Conservation (phyloP, 2,113 vertebrate genomes). For the Platysternon megacephalum region DNA sequence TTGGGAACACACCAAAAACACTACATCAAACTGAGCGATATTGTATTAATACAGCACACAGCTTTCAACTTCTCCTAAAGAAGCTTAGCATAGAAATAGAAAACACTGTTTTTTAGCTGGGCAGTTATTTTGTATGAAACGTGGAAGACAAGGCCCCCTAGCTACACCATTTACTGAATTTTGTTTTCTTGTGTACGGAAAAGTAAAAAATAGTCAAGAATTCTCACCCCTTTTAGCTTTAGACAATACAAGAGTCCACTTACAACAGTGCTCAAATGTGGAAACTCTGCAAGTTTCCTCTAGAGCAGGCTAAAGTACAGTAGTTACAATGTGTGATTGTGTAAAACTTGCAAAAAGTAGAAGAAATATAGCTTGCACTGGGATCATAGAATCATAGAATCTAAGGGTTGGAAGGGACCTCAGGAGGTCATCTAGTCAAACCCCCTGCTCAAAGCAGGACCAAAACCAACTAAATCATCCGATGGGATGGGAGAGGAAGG, state of each 20-base stretch:
- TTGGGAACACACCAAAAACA: not conserved
- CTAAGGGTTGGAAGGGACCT: too few species aligned
- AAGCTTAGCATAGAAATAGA: not conserved
- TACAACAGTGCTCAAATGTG: not conserved
- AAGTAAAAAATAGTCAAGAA: fast-evolving
- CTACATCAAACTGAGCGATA: fast-evolving
- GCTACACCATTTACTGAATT: not conserved
- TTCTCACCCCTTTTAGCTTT: not conserved
- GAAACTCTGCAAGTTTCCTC: not conserved
- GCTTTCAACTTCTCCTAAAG: not conserved
- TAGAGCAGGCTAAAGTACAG: not conserved
- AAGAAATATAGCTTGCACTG: not conserved
- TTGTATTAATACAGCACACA: not conserved
- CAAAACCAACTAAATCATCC: too few species aligned
- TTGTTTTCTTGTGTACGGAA: not conserved
- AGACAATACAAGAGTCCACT: not conserved
- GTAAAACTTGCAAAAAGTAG: not conserved
- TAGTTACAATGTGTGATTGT: not conserved
- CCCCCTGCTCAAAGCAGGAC: too few species aligned
- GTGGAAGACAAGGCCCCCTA: not conserved
- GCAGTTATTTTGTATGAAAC: not conserved
- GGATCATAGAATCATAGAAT: too few species aligned
- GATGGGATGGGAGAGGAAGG: not conserved
- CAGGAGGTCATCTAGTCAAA: too few species aligned
- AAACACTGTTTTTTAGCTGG: fast-evolving